Evolutionary conservation across 2,113 vertebrate genomes (phyloP), one percentile per base, ranked within the genome.

Genomic region (Oncorhynchus kisutch): DNA sequence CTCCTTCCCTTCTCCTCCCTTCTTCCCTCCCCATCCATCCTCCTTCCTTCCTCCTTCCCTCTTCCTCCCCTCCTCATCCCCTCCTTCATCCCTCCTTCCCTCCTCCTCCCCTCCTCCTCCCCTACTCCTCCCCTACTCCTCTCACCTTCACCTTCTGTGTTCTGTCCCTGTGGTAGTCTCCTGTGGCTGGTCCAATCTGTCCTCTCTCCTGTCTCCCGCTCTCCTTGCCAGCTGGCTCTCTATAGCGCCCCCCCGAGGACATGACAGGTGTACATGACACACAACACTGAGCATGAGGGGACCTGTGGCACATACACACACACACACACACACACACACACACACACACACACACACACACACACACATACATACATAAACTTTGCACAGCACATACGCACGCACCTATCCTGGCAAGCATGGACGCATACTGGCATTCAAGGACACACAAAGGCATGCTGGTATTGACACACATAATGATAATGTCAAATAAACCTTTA

Each of bases 131-230:
- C 7, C 8, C 9, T 11, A 9, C 39, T 11, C 48, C 81, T 73
- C 74, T 90, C 88, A 88, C 90, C 89, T 88, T 89, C 88, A 88
- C 78, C 84, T 76, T 77, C 4, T 60, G 78, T 88, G 81, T 88
- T 84, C 73, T 84, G 74, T 76, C 86, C 54, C 67, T 82, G 87
- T 85, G 13, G 11, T 69, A 73, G 74, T 67, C 31, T 88, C 91
- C 91, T 81, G 79, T 88, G 66, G 91, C 76, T 85, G 80, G 70
- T 62, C 85, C 92, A 90, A 92, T 91, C 92, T 92, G 91, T 91
- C 88, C 86, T 27, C 54, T 81, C 75, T 86, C 81, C 84, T 80
- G 85, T 85, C 83, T 88, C 57, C 12, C 67, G 70, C 67, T 65
- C 39, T 45, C 74, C 80, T 29, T 89, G 91, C 90, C 92, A 92